Evolutionary conservation across 1,140 invertebrate species (phyloP), one percentile per base, ranked within the genome.

Genomic region (Glossosoma conforme): DNA sequence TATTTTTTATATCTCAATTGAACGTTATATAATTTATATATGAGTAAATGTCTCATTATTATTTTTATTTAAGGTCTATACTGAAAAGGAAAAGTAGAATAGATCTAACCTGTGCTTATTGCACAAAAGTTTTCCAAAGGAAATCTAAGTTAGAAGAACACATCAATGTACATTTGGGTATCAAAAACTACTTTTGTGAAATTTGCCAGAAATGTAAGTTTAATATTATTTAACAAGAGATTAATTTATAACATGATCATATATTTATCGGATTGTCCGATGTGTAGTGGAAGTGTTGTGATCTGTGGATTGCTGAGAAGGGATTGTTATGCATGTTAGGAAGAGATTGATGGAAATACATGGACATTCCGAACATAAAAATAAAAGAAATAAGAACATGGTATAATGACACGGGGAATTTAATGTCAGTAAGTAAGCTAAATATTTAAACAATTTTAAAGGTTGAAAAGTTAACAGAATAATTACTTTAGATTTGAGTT

Each of bases 131-230:
- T 8, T 28, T 28, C 24, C 6, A 28, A 28, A 28, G 35, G 15
- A 51, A 51, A 28, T 5, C 41, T 4, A 33, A 44, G n/a, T 33
- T 51, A 10, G 44, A 25, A 28, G 10, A 11, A 3, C 48, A 51
- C 18, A 18, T 51, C 30, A 19, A 28, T 4, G 14, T 18, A 18
- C 48, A 51, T 18, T 36, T 32, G 14, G 22, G 19, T 3, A 6
- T 18, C 10, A 42, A 44, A 19, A 51, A 51, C 13, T 51, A 51
- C 24, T 44, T 44, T 13, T 51, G 48, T 24, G 30, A 51, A 36
- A 33, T 51, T 8, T 51, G 48, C 24, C 28, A 51, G 11, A 43
- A 51, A 44, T 35, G 48, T 51, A 32, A 41, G 46, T 49, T 28
- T 28, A 28, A 6, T 28, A n/a, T n/a, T 28, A 28, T n/a, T 6